Evolutionary conservation across 2,113 vertebrate genomes (phyloP).

Genomic region (Vireo altiloquus): DNA sequence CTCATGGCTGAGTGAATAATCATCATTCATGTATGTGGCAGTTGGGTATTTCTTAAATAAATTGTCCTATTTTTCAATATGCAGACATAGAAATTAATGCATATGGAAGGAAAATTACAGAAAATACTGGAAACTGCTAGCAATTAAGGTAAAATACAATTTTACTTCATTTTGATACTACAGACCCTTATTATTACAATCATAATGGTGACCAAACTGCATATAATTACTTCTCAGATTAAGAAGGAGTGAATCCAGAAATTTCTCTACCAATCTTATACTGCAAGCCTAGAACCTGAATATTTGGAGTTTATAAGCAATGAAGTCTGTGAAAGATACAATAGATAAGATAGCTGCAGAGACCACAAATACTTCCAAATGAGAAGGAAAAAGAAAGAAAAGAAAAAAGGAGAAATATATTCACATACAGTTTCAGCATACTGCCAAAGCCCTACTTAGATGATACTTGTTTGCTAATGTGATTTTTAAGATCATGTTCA

Average conservation of each 20-base stretch:
- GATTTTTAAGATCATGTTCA: background rate
- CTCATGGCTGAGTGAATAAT: background rate
- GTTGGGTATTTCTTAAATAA: background rate
- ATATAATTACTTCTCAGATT: background rate
- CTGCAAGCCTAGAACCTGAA: background rate
- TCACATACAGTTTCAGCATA: background rate
- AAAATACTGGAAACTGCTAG: background rate
- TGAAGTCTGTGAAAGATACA: background rate
- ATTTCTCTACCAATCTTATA: background rate
- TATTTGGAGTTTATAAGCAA: background rate
- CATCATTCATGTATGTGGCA: background rate
- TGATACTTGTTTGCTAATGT: background rate
- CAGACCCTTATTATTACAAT: background rate
- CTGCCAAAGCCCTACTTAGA: background rate
- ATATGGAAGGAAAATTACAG: background rate
- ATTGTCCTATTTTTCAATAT: background rate
- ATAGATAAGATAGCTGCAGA: background rate
- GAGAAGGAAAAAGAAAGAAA: rapidly evolving
- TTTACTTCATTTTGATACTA: background rate
- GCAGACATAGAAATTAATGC: background rate
- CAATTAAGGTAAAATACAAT: background rate
- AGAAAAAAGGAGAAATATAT: background rate
- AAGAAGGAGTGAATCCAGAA: background rate
- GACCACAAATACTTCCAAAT: background rate
- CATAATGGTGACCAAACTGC: background rate